A percentile compares a stretch with the other conserved stretches of the same genome.
Evolutionary conservation across 2,797 vertebrate species (phyloP).

Genomic region (Pseudochirops cupreus): DNA sequence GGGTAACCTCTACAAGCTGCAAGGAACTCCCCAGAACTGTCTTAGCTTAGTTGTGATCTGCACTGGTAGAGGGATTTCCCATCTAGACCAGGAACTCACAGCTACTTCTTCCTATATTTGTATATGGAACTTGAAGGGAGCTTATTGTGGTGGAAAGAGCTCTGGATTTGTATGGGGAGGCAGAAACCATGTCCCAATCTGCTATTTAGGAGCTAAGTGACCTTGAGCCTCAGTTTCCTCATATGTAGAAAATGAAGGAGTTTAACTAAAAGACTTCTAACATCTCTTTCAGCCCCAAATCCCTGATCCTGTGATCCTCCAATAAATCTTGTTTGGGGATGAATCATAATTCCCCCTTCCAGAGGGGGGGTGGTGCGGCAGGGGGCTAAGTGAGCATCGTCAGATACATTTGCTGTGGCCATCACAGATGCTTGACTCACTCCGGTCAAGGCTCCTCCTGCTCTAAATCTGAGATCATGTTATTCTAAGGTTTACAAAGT

Average conservation of each 20-base stretch:
- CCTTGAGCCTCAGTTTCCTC: not conserved
- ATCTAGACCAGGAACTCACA: not conserved
- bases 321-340: not conserved
- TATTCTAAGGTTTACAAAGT: not conserved
- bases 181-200: not conserved
- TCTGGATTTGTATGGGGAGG: not conserved
- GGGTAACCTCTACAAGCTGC: not conserved
- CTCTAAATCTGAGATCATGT: not conserved
- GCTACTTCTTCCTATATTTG: not conserved
- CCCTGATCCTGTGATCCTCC: not conserved
- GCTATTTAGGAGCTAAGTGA: not conserved
- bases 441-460: not conserved
- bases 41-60: not conserved
- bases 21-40: not conserved
- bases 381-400: too few relatives aligned
- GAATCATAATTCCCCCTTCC: not conserved
- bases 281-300: not conserved
- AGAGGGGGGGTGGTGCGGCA: not conserved
- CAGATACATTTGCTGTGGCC: not conserved
- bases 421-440: not conserved
- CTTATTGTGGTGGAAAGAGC: not conserved
- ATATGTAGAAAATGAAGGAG: not conserved
- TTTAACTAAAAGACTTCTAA: not conserved
- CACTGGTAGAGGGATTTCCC: not conserved
- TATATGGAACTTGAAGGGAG: not conserved